phyloP scores from a whole-genome alignment of 2,113 vertebrate species.

The Cyanoderma ruficeps region DNA sequence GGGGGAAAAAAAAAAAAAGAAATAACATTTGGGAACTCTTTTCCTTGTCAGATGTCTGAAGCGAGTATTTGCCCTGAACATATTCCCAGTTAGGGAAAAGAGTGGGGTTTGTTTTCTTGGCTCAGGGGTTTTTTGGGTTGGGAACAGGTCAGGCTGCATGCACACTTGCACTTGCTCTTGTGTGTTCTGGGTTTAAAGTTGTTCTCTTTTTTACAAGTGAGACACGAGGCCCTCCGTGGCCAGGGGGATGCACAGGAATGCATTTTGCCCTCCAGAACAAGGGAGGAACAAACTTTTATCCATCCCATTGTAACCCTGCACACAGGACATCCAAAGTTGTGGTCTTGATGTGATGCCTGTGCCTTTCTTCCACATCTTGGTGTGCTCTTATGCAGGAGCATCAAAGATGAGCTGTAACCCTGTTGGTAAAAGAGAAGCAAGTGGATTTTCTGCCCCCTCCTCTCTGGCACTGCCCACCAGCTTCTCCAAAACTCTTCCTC shows the following conservation, averaged over 20 bases:
- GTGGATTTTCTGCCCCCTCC: not conserved
- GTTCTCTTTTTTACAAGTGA: not conserved
- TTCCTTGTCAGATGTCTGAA: not conserved
- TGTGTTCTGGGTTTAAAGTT: not conserved
- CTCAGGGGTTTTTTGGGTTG: not conserved
- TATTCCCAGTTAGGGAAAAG: not conserved
- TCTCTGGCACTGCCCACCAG: not conserved
- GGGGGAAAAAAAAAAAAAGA: not conserved
- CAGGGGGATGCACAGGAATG: not conserved
- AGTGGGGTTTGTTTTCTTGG: not conserved
- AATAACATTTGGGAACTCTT: not conserved
- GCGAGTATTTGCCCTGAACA: not conserved
- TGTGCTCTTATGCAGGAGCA: not conserved
- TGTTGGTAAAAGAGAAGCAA: not conserved
- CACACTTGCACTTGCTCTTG: not conserved
- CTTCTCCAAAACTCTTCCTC: not conserved
- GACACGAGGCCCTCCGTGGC: rapidly evolving
- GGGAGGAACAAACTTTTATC: not conserved
- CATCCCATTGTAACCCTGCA: not conserved
- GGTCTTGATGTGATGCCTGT: not conserved
- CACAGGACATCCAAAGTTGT: rapidly evolving
- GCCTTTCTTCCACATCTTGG: not conserved
- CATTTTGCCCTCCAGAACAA: not conserved
- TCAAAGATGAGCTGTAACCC: not conserved
- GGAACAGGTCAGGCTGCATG: not conserved